Conservation (phyloP, 2,113 vertebrate genomes). For the Martes martes region DNA sequence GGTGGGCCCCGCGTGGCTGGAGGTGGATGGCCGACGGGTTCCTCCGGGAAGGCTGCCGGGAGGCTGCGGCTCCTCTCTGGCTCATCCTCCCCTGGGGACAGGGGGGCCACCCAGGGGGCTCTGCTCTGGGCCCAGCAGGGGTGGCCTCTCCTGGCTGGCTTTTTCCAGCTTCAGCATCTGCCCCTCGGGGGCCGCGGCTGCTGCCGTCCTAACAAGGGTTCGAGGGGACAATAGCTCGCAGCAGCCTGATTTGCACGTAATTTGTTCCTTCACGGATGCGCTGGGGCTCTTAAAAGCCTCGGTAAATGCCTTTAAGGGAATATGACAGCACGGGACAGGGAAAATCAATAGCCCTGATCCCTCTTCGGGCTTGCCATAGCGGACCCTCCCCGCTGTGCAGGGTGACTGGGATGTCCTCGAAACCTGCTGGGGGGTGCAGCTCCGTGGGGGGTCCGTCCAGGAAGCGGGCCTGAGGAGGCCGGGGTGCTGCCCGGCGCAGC, state of each 20-base stretch:
- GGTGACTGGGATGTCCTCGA: conserved; percentile 75
- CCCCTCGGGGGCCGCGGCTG: too few relatives aligned
- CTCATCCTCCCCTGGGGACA: too few relatives aligned
- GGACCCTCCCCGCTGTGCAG: conserved; percentile 50
- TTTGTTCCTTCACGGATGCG: conserved; percentile 70
- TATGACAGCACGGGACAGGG: conserved; percentile 45
- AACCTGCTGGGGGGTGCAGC: conserved; percentile 63
- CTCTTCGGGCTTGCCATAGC: conserved; percentile 64
- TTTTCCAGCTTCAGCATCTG: background rate
- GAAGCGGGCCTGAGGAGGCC: conserved; percentile 66
- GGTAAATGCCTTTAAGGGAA: conserved; percentile 74
- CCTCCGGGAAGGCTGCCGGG: too few relatives aligned
- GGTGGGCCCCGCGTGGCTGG: rapidly evolving
- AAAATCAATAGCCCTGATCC: conserved; percentile 66
- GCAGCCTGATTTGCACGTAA: conserved; percentile 67
- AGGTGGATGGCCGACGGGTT: rapidly evolving
- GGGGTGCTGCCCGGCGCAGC: background rate
- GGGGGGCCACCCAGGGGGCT: background rate
- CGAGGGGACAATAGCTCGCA: conserved; percentile 44
- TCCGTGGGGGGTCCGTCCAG: conserved; percentile 57
- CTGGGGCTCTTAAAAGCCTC: conserved; percentile 73
- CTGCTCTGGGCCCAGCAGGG: background rate
- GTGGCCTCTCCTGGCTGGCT: rapidly evolving
- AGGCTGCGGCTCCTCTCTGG: too few relatives aligned
- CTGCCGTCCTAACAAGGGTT: background rate